phyloP scores from a whole-genome alignment of 2,888 invertebrate genomes.

The Drosophila merina region DNA sequence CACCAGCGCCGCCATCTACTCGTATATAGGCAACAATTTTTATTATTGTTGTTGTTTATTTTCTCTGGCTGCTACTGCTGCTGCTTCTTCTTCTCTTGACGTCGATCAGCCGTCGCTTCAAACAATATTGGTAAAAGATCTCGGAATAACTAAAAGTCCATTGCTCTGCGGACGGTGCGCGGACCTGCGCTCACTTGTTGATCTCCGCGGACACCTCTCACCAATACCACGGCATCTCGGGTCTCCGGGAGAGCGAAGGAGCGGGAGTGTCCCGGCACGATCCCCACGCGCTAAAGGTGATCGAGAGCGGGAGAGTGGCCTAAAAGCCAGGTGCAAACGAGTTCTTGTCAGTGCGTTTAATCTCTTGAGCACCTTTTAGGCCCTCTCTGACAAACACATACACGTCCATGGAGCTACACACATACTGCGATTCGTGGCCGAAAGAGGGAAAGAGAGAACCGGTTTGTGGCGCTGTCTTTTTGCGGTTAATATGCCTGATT shows the following conservation, averaged over 20 bases:
- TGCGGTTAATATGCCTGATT: conserved; percentile 62
- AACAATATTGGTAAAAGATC: conserved; percentile 84
- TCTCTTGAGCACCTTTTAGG: conserved; percentile 41
- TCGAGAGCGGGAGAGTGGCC: conserved; percentile 13
- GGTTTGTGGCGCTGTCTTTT: conserved; percentile 65
- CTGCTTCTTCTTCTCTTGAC: conserved; percentile 45
- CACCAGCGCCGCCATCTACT: neutral
- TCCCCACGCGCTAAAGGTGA: conserved; percentile 23
- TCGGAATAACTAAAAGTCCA: conserved; percentile 85
- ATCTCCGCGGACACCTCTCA: conserved; percentile 27
- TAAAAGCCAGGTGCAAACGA: conserved; percentile 46
- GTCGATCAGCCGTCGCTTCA: conserved; percentile 80
- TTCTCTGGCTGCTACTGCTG: conserved; percentile 24
- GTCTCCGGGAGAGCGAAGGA: conserved; percentile 15
- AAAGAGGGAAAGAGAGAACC: conserved; percentile 58
- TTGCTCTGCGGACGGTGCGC: conserved; percentile 83
- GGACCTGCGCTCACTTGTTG: conserved; percentile 83
- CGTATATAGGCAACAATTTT: conserved; percentile 4
- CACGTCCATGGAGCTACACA: conserved; percentile 1
- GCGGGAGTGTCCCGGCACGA: conserved; percentile 20
- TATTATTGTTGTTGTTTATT: conserved; percentile 30
- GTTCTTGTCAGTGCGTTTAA: conserved; percentile 36
- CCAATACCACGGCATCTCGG: conserved; percentile 1
- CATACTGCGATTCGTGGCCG: neutral
- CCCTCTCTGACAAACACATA: conserved; percentile 9